Conservation (phyloP, 2,888 invertebrate genomes). For the Gibbula magus region DNA sequence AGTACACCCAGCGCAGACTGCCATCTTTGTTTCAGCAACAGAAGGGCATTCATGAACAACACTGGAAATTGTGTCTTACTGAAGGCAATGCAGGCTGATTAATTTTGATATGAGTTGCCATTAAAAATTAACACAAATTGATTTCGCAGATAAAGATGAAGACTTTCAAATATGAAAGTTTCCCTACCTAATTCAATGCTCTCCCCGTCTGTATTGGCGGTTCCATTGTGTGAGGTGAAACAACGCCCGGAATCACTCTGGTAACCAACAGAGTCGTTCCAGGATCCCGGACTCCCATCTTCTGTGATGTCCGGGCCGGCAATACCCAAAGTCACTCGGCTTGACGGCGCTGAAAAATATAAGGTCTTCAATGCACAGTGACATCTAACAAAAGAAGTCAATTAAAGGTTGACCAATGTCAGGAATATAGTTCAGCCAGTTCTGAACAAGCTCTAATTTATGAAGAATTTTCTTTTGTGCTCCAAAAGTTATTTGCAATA, state of each 20-base stretch:
- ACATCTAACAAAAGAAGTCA: too few relatives aligned
- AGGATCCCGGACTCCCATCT: constrained; percentile 68
- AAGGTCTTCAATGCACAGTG: neutral
- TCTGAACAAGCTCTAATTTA: too few relatives aligned
- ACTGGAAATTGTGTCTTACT: too few relatives aligned
- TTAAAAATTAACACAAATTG: neutral
- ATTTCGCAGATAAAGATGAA: neutral
- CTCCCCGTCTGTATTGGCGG: constrained; percentile 67
- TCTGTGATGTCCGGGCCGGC: constrained; percentile 70
- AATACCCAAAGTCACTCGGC: constrained; percentile 69
- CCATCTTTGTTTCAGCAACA: too few relatives aligned
- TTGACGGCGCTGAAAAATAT: constrained; percentile 53
- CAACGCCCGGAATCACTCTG: constrained; percentile 68
- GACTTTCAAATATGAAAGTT: neutral
- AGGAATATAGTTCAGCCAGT: too few relatives aligned
- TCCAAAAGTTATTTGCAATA: too few relatives aligned
- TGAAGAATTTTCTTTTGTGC: too few relatives aligned
- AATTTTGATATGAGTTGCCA: too few relatives aligned
- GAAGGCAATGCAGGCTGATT: too few relatives aligned
- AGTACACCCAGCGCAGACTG: too few relatives aligned
- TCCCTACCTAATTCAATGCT: constrained; percentile 64
- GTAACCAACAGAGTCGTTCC: constrained; percentile 72
- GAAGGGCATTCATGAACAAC: neutral
- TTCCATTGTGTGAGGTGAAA: constrained; percentile 62
- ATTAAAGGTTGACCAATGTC: too few relatives aligned